These are phyloP conservation scores for Silurus asotus DNA, from an alignment of 2,113 vertebrate genomes.

Conservation along the genomic window DNA sequence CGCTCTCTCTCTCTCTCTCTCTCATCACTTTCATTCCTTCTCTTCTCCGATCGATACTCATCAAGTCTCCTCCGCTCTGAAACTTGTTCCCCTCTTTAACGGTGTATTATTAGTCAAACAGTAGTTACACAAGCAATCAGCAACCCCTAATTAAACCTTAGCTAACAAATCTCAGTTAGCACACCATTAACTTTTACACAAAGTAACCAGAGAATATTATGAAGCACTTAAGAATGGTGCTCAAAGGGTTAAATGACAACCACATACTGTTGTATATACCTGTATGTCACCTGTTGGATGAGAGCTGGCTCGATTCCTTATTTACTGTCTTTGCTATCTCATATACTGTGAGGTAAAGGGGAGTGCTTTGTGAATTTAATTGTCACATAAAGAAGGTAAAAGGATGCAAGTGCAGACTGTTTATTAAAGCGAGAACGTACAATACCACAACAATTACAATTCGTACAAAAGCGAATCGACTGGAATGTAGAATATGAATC, in stretches of 20 bases:
- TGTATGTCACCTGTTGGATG: neutral
- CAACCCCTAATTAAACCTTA: conserved; percentile 40
- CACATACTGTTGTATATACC: neutral
- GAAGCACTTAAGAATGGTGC: neutral
- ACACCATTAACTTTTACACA: conserved; percentile 32
- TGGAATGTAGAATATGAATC: too few species aligned
- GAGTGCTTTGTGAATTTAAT: neutral
- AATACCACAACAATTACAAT: too few species aligned
- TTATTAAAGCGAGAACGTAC: too few species aligned
- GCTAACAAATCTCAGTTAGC: conserved; percentile 29
- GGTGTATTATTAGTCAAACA: conserved; percentile 45
- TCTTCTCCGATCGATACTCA: conserved; percentile 28
- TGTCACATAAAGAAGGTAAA: too few species aligned
- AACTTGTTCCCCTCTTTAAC: conserved; percentile 35
- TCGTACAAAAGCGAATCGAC: too few species aligned
- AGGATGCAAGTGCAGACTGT: too few species aligned
- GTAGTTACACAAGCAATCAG: conserved; percentile 31
- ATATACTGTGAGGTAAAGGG: neutral
- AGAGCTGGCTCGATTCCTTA: neutral
- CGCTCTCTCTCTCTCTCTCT: conserved; percentile 38
- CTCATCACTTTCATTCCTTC: conserved; percentile 41
- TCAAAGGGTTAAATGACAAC: neutral
- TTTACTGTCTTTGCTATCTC: neutral
- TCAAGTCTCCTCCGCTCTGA: conserved; percentile 32
- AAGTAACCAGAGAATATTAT: conserved; percentile 20